phyloP scores from a whole-genome alignment of 2,888 invertebrate species.

The Eupithecia dodoneata region DNA sequence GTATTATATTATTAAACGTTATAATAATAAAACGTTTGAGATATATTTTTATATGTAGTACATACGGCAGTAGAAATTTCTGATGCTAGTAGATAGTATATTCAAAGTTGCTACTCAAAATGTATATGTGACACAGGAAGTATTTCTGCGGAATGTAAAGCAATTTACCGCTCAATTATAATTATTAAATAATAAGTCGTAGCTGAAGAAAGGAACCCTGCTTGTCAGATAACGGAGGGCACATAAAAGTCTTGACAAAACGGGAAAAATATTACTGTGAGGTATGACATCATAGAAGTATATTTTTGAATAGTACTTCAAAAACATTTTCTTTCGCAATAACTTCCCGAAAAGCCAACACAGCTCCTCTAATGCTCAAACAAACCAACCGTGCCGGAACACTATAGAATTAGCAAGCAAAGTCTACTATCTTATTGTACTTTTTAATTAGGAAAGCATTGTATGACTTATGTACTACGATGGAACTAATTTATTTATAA shows the following conservation, averaged over 20 bases:
- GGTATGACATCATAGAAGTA: slow-evolving; percentile 30
- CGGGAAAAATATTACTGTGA: slow-evolving; percentile 51
- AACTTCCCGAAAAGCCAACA: slow-evolving; percentile 65
- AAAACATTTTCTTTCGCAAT: slow-evolving; percentile 42
- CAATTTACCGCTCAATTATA: neutral
- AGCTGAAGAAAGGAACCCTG: slow-evolving; percentile 81
- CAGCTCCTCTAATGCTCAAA: slow-evolving; percentile 77
- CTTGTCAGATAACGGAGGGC: slow-evolving; percentile 80
- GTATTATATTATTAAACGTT: neutral
- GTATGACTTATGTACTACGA: slow-evolving; percentile 26
- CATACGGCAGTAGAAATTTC: slow-evolving; percentile 23
- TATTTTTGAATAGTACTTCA: slow-evolving; percentile 40
- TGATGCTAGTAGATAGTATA: slow-evolving; percentile 5
- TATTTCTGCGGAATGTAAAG: neutral
- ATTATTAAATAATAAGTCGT: slow-evolving; percentile 54
- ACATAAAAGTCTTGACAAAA: slow-evolving; percentile 53
- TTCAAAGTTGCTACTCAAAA: neutral
- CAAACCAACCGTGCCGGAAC: slow-evolving; percentile 58
- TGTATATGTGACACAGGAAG: neutral
- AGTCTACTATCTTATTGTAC: slow-evolving; percentile 62
- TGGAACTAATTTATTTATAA: slow-evolving; percentile 22
- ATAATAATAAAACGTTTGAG: slow-evolving; percentile 15
- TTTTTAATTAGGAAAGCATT: slow-evolving; percentile 27
- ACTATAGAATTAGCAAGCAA: slow-evolving; percentile 64
- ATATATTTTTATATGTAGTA: slow-evolving; percentile 10